Base-by-base conservation (phyloP, 23 tunicate genomes). In the Botrylloides violaceus region DNA sequence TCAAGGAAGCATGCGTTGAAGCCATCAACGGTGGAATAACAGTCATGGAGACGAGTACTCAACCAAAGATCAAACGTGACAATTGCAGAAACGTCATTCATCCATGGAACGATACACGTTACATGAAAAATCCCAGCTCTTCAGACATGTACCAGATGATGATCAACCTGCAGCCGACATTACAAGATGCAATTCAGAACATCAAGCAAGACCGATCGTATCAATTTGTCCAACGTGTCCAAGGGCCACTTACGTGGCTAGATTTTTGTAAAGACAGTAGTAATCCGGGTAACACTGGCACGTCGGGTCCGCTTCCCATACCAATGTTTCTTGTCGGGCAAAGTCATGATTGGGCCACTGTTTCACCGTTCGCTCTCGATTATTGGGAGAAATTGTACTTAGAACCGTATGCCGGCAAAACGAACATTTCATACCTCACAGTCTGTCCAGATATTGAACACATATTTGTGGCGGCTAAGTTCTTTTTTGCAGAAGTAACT, bases 211-310 rank as follows among this genome's bases (percentile, higher is more conserved):
- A 80, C 4, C 36, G 98, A 21, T 73, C 94, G 2, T 85, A 56
- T 62, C 66, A 70, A 4, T 76, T 37, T 30, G 81, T 84, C 18
- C 99, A 87, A 57, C 90, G 75, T 64, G 99, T 95, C 27, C 78
- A 82, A 77, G 99, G 99, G 27, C 99, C 99, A 1, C 81, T 95
- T 2, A 95, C 96, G 12, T 95, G 99, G 99, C 48, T 89, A 28
- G 99, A 87, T 28, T 95, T 95, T 49, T 90, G 97, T 61, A 90
- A 90, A 78, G 97, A 83, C 47, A 43, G 53, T 43, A 43, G 53
- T 43, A 43, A 43, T 43, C 53, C 53, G 9, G 53, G 53, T 7
- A 68, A 68, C 36, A 36, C 74, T 1, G 56, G 56, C 18, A 30
- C 74, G 28, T 36, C 47, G 20, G 74, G 79, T 19, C 85, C 90